Evolutionary conservation across 2,113 vertebrate genomes (phyloP), one percentile per base, ranked within the genome.

Genomic region (Psilopogon haemacephalus): DNA sequence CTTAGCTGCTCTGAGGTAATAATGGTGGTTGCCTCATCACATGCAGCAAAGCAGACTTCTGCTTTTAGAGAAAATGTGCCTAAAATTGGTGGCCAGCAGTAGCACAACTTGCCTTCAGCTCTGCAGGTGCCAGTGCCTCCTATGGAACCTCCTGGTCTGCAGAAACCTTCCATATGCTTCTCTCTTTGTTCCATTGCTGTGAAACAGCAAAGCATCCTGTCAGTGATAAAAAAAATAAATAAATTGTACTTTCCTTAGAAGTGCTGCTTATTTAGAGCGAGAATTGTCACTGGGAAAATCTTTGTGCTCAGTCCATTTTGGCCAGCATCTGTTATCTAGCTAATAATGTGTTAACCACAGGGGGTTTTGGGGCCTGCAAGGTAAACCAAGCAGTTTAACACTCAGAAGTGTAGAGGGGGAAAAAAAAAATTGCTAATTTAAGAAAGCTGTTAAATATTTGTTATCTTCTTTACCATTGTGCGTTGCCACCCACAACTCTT

Each of bases 391-490:
- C 35, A 52, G 32, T 55, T 80, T 12, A 75, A 82, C 64, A 88
- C 84, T 62, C 67, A 85, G 56, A 94, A 94, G 73, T 62, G 38
- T 63, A 55, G 71, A 59, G 48, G 8, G n/a, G 77, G 32, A 69
- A 56, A n/a, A 4, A 11, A 81, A 35, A 86, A 89, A 79, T 44
- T 20, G 69, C 76, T 75, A 74, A 81, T 87, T 95, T 92, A 81
- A 92, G 87, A n/a, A 93, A 93, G 82, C 85, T 87, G 81, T 92
- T 95, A 67, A 90, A 77, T 82, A 91, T 87, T 94, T 84, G 85
- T 88, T 87, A 80, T 88, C 73, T 67, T 84, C 72, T 76, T 44
- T 27, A 58, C 60, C 73, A 78, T 90, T 95, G 94, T 68, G 52
- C 11, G 54, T 79, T 83, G 58, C 68, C 82, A 71, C 82, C 79